These are phyloP conservation scores for Microctonus hyperodae DNA, from an alignment of 2,888 invertebrate genomes.

Conservation along the genomic window DNA sequence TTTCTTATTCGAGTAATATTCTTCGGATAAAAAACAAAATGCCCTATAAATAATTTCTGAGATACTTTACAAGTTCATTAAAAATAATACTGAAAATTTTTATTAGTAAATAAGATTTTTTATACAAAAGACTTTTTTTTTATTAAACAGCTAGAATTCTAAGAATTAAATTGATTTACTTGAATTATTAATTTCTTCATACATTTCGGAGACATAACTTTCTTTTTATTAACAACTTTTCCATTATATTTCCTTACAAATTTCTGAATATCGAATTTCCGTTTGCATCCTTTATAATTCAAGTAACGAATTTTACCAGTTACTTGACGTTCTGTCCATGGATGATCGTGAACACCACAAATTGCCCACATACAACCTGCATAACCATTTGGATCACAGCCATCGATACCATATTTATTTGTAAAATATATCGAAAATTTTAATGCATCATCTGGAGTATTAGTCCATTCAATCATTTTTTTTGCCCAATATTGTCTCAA, in stretches of 20 bases:
- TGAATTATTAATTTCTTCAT: no score
- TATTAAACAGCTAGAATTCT: no score
- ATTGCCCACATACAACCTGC: constrained; percentile 96
- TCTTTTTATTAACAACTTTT: constrained; percentile 64
- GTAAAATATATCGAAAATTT: constrained; percentile 82
- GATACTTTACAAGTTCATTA: no score
- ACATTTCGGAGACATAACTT: no score
- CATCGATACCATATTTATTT: constrained; percentile 87
- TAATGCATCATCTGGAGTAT: constrained; percentile 80
- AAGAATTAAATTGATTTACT: no score
- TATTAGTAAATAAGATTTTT: no score
- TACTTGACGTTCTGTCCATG: constrained; percentile 83
- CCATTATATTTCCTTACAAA: constrained; percentile 76
- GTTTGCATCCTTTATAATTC: constrained; percentile 88
- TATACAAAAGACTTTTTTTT: no score
- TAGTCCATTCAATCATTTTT: constrained; percentile 91
- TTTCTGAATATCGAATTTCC: constrained; percentile 82
- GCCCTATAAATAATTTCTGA: no score
- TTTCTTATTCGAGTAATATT: no score
- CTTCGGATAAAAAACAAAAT: no score
- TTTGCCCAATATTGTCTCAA: constrained; percentile 96
- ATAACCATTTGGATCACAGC: constrained; percentile 89
- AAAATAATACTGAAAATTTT: no score
- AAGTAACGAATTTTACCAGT: constrained; percentile 93
- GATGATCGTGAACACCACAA: constrained; percentile 91